Base-by-base conservation (phyloP, 2,888 invertebrate species). In the Xylota sylvarum region DNA sequence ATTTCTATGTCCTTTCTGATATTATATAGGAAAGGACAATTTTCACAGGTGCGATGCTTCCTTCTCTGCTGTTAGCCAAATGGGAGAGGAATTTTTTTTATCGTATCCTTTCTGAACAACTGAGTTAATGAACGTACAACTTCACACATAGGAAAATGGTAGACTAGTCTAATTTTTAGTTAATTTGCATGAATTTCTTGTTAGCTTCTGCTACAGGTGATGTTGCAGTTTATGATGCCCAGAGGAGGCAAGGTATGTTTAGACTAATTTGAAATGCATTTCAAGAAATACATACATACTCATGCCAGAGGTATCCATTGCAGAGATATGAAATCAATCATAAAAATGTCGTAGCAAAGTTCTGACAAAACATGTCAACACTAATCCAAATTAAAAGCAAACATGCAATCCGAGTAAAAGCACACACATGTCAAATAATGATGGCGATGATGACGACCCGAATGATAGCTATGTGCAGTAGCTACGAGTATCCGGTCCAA, bases 381-480 rank as follows among this genome's bases (percentile, higher is more conserved):
- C 58, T 65, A 81, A 70, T 85, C 76, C 56, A 77, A 77, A 85
- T 85, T 85, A 85, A 85, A 85, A 85, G 58, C 81, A 85, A 85
- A 81, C 84, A 84, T 67, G 73, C 81, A 85, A 67, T 77, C 55
- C 69, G 30, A 76, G 32, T 32, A 62, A 81, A 80, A 76, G 76
- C 80, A 85, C 32, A 76, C 58, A 52, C 32, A 52, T 19, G 32
- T 67, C 70, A 46, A 48, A 55, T 46, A 80, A 70, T 58, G 74
- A 74, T 74, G 80, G 73, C 19, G 79, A 77, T 62, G 78, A 77
- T 83, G 80, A 76, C 80, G 67, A 70, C 69, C 73, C 50, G 48
- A 80, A 85, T 80, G 74, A 64, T 80, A 62, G 67, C 30, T 74
- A 62, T 37, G 50, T 60, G 37, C 46, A 69, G 35, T 10, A 65